These are phyloP conservation scores for Erpornis zantholeuca DNA, from an alignment of 2,113 vertebrate species.

Conservation along the genomic window DNA sequence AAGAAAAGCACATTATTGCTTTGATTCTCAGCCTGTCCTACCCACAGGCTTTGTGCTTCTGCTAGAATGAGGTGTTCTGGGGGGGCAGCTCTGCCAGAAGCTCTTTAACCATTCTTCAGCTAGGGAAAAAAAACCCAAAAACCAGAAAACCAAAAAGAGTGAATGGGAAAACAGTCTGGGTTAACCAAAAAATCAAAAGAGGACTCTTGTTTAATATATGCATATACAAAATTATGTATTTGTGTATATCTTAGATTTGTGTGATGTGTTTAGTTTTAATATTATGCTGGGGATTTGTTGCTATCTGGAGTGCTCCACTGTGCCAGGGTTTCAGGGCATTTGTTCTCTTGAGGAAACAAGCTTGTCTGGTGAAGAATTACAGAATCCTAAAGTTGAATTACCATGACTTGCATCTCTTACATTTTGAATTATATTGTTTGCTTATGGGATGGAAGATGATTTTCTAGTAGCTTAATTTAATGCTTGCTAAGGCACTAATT, in stretches of 20 bases:
- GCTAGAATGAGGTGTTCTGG: neutral
- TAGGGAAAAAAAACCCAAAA: too few species aligned
- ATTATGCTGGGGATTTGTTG: neutral
- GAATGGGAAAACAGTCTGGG: neutral
- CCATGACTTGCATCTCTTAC: accelerated
- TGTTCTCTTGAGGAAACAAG: neutral
- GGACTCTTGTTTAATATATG: neutral
- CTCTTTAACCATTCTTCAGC: neutral
- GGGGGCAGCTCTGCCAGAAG: neutral
- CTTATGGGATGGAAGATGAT: neutral
- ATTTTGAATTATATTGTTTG: neutral
- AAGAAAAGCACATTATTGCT: neutral
- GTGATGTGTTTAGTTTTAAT: neutral
- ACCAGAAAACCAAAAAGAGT: accelerated
- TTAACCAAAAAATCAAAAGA: neutral
- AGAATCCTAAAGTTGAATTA: neutral
- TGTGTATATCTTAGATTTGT: neutral
- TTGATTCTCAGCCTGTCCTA: neutral
- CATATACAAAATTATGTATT: neutral
- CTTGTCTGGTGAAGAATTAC: neutral
- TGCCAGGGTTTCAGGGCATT: neutral
- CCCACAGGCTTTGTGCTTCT: neutral
- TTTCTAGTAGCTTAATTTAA: neutral
- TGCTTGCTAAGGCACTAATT: neutral
- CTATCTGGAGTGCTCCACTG: neutral